phyloP scores from a whole-genome alignment of 2,888 invertebrate genomes.

The Standfussiana lucernea region DNA sequence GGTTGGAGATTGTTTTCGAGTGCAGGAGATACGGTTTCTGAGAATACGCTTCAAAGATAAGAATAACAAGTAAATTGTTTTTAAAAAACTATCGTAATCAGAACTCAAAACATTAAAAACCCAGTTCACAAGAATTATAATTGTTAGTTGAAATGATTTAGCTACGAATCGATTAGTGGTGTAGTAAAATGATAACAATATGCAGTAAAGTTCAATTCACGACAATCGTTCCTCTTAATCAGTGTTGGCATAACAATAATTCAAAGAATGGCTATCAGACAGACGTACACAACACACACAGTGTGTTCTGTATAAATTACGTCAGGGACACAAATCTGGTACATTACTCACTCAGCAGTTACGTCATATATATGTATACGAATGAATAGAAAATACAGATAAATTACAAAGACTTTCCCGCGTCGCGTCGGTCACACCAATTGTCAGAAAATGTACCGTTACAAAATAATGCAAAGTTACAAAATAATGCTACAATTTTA shows the following conservation, averaged over 20 bases:
- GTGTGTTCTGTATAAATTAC: conserved; percentile 64
- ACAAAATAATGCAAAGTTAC: conserved; percentile 1
- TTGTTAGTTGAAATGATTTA: conserved; percentile 1
- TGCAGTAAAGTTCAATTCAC: conserved; percentile 66
- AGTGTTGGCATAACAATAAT: conserved; percentile 70
- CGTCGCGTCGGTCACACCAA: conserved; percentile 6
- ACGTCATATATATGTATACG: conserved; percentile 50
- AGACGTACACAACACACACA: conserved; percentile 53
- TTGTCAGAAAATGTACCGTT: conserved; percentile 21
- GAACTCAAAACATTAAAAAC: conserved; percentile 1
- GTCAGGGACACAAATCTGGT: conserved; percentile 66
- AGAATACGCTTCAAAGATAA: conserved; percentile 43
- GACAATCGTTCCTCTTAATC: conserved; percentile 68
- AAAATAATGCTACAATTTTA: conserved; percentile 16
- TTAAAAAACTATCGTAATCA: conserved; percentile 19
- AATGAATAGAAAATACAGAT: conserved; percentile 65
- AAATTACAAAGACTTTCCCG: conserved; percentile 48
- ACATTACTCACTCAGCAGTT: conserved; percentile 64
- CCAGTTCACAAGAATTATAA: neutral
- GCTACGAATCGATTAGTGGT: conserved; percentile 40
- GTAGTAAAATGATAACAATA: conserved; percentile 59
- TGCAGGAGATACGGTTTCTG: conserved; percentile 42
- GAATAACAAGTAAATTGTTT: conserved; percentile 38
- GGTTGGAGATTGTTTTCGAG: conserved; percentile 44
- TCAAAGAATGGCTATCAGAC: conserved; percentile 67